Evolutionary conservation across 2,888 invertebrate genomes (phyloP).

Genomic region (Lasioglossum vierecki): DNA sequence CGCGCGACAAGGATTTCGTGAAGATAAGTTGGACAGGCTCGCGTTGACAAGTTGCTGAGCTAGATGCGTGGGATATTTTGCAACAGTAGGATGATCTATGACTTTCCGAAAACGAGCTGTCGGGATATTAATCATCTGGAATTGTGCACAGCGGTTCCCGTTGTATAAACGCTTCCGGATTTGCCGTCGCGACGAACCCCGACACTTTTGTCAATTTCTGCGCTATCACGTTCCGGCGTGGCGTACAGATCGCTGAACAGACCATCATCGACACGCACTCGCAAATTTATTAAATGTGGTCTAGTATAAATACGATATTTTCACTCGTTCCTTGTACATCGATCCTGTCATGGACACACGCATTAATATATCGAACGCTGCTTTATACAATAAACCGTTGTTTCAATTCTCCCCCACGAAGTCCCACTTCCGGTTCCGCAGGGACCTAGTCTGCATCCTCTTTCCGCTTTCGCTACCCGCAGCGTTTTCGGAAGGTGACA

Average conservation of each 20-base stretch:
- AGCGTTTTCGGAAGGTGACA: too few relatives aligned
- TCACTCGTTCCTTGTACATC: constrained; percentile 23
- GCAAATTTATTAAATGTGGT: not conserved
- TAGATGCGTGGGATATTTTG: not conserved
- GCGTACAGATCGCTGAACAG: not conserved
- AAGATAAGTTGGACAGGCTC: not conserved
- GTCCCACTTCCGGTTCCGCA: not conserved
- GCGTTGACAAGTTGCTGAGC: not conserved
- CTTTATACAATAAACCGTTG: constrained; percentile 31
- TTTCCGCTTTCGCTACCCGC: not conserved
- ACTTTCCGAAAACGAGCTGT: not conserved
- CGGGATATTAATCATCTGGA: not conserved
- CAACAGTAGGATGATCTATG: not conserved
- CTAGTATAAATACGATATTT: constrained; percentile 7
- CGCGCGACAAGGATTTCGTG: not conserved
- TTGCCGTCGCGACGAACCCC: not conserved
- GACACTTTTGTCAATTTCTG: not conserved
- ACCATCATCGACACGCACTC: not conserved
- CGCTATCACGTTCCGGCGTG: not conserved
- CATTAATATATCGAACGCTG: constrained; percentile 45
- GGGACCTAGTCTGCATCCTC: not conserved
- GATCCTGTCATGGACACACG: constrained; percentile 25
- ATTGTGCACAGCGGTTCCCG: not conserved
- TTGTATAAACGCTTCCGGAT: not conserved
- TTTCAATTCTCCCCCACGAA: not conserved